Conservation (phyloP, 2,113 vertebrate species). For the Grammomys surdaster region DNA sequence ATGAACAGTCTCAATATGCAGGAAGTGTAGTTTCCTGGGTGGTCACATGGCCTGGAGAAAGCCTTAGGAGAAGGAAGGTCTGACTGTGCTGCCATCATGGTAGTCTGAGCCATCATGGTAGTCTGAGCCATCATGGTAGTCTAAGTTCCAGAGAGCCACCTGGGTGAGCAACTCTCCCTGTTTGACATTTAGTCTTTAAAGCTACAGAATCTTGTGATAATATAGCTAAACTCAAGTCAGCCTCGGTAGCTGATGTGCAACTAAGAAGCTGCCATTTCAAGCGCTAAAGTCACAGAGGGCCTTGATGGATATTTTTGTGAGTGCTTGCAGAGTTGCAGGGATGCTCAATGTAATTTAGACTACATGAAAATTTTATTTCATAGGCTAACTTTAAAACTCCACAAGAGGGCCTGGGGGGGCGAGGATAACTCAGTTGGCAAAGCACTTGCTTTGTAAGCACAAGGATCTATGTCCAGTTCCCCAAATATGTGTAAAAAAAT, state of each 20-base stretch:
- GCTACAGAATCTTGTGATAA: not conserved
- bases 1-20: not conserved
- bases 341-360: slow-evolving; percentile 29
- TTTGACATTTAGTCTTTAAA: slow-evolving; percentile 17
- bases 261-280: slow-evolving; percentile 40
- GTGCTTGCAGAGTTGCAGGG: not conserved
- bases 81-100: not conserved
- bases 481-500: not conserved
- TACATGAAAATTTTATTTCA: not conserved
- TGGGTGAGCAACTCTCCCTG: not conserved
- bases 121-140: too few species aligned
- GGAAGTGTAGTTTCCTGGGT: not conserved
- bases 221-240: slow-evolving; percentile 33
- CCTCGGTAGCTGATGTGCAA: slow-evolving; percentile 24
- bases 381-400: not conserved
- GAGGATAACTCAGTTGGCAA: not conserved
- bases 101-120: not conserved
- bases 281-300: not conserved
- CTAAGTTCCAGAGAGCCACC: slow-evolving; percentile 6
- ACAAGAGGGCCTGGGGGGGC: not conserved
- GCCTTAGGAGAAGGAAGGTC: not conserved
- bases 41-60: not conserved
- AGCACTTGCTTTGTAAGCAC: not conserved
- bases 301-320: slow-evolving; percentile 2
- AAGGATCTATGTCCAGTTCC: not conserved